These are phyloP conservation scores for Bovichtus diacanthus DNA, from an alignment of 2,797 vertebrate genomes.

Conservation along the genomic window DNA sequence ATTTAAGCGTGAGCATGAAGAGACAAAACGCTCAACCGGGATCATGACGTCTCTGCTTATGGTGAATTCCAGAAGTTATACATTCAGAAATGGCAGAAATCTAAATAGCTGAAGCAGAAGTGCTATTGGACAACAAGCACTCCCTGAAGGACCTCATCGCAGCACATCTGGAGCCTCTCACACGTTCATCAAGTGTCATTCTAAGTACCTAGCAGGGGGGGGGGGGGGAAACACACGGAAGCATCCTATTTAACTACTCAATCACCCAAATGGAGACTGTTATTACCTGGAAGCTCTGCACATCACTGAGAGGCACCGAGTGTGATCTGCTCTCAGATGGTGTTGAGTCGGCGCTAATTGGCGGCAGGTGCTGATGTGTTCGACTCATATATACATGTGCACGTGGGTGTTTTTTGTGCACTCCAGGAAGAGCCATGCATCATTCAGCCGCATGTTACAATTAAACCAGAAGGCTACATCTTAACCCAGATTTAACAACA, in stretches of 20 bases:
- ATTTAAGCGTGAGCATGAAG: background rate
- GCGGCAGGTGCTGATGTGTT: conserved; percentile 69
- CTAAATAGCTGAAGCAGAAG: conserved; percentile 33
- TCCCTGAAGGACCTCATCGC: conserved; percentile 32
- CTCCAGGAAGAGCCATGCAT: conserved; percentile 28
- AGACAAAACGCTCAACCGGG: background rate
- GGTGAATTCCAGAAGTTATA: conserved; percentile 13
- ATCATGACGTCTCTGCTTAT: background rate
- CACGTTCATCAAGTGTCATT: conserved; percentile 56
- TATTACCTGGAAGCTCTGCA: conserved; percentile 65
- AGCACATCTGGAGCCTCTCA: conserved; percentile 71
- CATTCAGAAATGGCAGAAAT: background rate
- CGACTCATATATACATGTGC: conserved; percentile 44
- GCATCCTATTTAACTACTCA: conserved; percentile 70
- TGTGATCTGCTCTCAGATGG: conserved; percentile 62
- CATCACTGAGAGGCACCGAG: conserved; percentile 49
- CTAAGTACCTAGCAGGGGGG: conserved; percentile 40
- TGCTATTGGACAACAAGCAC: conserved; percentile 54
- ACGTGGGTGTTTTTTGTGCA: conserved; percentile 34
- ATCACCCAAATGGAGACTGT: conserved; percentile 72
- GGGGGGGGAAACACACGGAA: conserved; percentile 29
- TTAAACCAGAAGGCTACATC: conserved; percentile 49
- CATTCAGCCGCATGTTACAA: conserved; percentile 47
- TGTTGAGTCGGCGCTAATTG: conserved; percentile 66
- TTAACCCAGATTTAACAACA: conserved; percentile 59